Base-by-base conservation (phyloP, 2,113 vertebrate species). In the Lampris incognitus region DNA sequence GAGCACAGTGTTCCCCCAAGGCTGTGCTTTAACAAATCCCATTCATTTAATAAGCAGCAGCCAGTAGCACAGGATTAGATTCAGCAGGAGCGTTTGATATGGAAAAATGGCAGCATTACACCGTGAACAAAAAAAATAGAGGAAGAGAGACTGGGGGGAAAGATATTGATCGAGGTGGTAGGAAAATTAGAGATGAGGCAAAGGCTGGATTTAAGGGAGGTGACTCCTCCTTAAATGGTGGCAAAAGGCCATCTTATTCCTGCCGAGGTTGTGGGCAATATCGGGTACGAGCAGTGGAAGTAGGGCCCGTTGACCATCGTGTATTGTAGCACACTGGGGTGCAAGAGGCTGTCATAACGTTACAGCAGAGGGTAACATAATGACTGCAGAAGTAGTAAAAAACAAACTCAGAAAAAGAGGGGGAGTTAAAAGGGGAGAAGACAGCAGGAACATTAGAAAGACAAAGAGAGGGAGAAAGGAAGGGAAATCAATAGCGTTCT, bases 401-500 rank as follows among this genome's bases (percentile, higher is more conserved):
- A 65, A 85, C 78, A 64, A 80, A 85, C 63, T 78, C 66, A 67
- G 62, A 65, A 49, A 78, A 62, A 83, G 51, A 66, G 9, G 6
- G 13, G 24, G 44, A 13, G 42, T 5, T 4, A 55, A 11, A 55
- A n/a, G 24, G n/a, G 52, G 13, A 5, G n/a, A n/a, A 82, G 55
- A 62, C 41, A 72, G 51, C 69, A 50, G 63, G 51, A 62, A 49
- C 49, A 51, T 83, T 39, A 49, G 55, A 58, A 8, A 13, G 52
- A 77, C 72, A 59, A 76, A 79, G 48, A 77, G 54, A 70, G 77
- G 84, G 61, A 62, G 49, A 60, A 64, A 80, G 71, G 60, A 68
- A 76, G 76, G 66, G 79, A 91, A 93, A 94, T 93, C 91, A 89
- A 93, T 93, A 82, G 57, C 46, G 40, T 76, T 82, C 72, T 85